These are phyloP conservation scores for Barnardius zonarius DNA, from an alignment of 2,113 vertebrate species.

Conservation along the genomic window DNA sequence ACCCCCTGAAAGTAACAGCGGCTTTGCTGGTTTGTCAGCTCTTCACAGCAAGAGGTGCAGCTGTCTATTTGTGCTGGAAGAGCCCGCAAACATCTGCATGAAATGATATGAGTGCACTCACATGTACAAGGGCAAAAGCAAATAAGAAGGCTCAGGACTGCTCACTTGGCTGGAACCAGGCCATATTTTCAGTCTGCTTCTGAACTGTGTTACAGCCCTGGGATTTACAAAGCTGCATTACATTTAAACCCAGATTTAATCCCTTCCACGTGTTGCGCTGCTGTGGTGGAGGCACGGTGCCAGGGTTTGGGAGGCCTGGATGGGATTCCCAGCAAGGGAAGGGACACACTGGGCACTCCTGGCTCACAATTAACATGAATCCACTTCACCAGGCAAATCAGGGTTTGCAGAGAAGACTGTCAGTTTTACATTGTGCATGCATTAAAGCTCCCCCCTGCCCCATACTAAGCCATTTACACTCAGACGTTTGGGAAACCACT, in stretches of 20 bases:
- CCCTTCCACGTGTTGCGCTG: neutral
- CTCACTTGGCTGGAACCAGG: neutral
- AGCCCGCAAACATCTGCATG: fast-evolving
- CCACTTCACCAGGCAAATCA: neutral
- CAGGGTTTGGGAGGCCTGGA: neutral
- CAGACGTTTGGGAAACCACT: neutral
- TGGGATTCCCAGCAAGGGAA: neutral
- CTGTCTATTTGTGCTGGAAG: fast-evolving
- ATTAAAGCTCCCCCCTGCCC: neutral
- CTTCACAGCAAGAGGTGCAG: neutral
- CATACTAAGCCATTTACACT: neutral
- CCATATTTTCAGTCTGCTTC: neutral
- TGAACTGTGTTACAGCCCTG: neutral
- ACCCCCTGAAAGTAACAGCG: neutral
- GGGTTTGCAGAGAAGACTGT: neutral
- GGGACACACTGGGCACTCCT: neutral
- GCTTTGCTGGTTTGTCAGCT: neutral
- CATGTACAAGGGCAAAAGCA: neutral
- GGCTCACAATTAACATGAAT: fast-evolving
- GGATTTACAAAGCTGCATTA: neutral
- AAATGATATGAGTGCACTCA: neutral
- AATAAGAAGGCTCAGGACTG: neutral
- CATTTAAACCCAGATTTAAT: neutral
- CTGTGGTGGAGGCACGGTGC: fast-evolving
- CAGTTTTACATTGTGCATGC: neutral